Base-by-base conservation (phyloP, 2,888 invertebrate species). In the Blastobasis lacticolella region DNA sequence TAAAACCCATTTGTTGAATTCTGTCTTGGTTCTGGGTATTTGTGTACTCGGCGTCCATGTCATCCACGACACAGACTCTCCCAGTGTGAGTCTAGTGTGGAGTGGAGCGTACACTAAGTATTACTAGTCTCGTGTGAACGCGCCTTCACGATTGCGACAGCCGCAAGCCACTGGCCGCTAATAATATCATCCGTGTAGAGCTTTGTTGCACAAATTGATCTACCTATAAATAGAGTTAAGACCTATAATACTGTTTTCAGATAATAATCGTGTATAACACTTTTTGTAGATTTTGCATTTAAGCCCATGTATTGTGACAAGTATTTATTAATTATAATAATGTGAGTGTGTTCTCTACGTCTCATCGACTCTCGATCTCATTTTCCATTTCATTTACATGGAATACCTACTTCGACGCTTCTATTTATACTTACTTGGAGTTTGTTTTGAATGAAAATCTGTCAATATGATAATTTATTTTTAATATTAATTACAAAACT, bases 211-310 rank as follows among this genome's bases (percentile, higher is more conserved):
- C 86, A 85, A 81, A 70, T 63, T 38, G 38, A 49, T 45, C 46
- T 46, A 46, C 43, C 36, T 48, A n/a, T 48, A 73, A 59, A 74
- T 84, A 86, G 85, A 67, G 61, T 66, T 85, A 86, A 83, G 83
- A 74, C 63, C 67, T 79, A 79, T 71, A 72, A 75, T 79, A 82
- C 77, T 65, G 74, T 83, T 81, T 81, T 73, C 72, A 74, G 71
- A 76, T 77, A 78, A 78, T 84, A 85, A 83, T 83, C 83, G 79
- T 81, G 75, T 85, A 75, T 83, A 81, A 79, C 78, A 80, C 73
- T 77, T 82, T 83, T 81, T 74, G 87, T 87, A 87, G 87, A 73
- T 80, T 82, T 86, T 82, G 77, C 82, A 84, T 86, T 75, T 86
- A 85, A 79, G 77, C 75, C 79, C 79, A 81, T 84, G 84, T 87